phyloP scores from a whole-genome alignment of 2,888 invertebrate species.

The Conomelus anceps region DNA sequence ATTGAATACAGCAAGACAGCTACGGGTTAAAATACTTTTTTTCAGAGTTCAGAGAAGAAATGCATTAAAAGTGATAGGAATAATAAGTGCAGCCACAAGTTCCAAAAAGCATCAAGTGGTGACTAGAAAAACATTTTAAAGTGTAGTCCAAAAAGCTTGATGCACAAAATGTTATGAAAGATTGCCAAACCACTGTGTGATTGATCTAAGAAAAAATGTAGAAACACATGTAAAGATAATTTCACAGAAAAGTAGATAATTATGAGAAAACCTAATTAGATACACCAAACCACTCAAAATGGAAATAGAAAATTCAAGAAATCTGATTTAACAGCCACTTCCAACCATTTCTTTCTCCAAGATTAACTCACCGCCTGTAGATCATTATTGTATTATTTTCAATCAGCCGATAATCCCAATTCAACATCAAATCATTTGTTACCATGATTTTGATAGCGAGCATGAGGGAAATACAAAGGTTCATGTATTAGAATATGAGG shows the following conservation, averaged over 20 bases:
- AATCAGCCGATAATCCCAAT: background rate
- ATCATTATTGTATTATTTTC: background rate
- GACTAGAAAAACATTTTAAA: too few relatives aligned
- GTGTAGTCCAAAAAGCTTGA: too few relatives aligned
- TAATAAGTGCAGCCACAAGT: too few relatives aligned
- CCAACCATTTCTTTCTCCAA: background rate
- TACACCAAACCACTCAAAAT: background rate
- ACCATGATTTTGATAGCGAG: background rate
- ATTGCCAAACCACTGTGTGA: too few relatives aligned
- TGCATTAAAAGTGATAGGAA: too few relatives aligned
- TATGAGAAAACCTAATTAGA: background rate
- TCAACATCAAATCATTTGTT: background rate
- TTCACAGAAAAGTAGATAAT: background rate
- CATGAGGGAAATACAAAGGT: background rate
- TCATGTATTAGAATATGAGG: background rate
- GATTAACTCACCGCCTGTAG: conserved; percentile 3
- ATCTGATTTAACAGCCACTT: background rate
- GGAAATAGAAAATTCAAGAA: background rate
- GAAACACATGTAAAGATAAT: background rate
- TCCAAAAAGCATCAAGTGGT: too few relatives aligned
- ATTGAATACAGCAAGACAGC: too few relatives aligned
- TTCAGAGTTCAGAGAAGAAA: too few relatives aligned
- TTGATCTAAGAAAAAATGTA: background rate
- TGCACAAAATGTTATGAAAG: too few relatives aligned
- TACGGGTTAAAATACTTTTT: too few relatives aligned